Evolutionary conservation across 2,113 vertebrate genomes (phyloP).

Genomic region (Percina caprodes): DNA sequence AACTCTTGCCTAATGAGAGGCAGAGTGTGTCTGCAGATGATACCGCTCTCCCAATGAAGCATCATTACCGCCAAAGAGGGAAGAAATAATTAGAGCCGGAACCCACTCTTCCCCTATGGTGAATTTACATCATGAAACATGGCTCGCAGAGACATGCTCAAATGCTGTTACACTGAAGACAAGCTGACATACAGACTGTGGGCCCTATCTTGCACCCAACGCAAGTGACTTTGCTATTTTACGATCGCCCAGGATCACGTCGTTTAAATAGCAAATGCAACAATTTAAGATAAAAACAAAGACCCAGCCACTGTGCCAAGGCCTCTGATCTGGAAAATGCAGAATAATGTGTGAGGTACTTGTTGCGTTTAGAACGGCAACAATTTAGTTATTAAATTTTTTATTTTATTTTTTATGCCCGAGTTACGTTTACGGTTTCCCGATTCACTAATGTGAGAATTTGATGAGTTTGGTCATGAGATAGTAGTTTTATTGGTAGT

Average conservation of each 20-base stretch:
- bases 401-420: too few relatives aligned
- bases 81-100: slow-evolving; percentile 58
- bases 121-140: slow-evolving; percentile 48
- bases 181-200: neutral
- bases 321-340: slow-evolving; percentile 17
- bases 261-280: too few relatives aligned
- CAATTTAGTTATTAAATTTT: too few relatives aligned
- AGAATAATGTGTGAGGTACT: too few relatives aligned
- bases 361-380: neutral
- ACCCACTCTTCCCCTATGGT: slow-evolving; percentile 27
- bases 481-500: neutral
- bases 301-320: slow-evolving; percentile 17
- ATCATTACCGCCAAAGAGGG: slow-evolving; percentile 58
- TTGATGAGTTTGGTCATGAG: too few relatives aligned
- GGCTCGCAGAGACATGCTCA: slow-evolving; percentile 16
- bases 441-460: too few relatives aligned
- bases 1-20: slow-evolving; percentile 63
- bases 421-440: neutral
- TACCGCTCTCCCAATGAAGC: slow-evolving; percentile 48
- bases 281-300: slow-evolving; percentile 45
- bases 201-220: too few relatives aligned
- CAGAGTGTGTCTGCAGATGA: slow-evolving; percentile 42
- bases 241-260: too few relatives aligned
- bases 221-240: too few relatives aligned
- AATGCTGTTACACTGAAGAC: slow-evolving; percentile 8